Percentiles rank a stretch among this genome's conserved stretches.
Conservation (phyloP, 2,888 invertebrate genomes). For the Sminthurinus aureus region DNA sequence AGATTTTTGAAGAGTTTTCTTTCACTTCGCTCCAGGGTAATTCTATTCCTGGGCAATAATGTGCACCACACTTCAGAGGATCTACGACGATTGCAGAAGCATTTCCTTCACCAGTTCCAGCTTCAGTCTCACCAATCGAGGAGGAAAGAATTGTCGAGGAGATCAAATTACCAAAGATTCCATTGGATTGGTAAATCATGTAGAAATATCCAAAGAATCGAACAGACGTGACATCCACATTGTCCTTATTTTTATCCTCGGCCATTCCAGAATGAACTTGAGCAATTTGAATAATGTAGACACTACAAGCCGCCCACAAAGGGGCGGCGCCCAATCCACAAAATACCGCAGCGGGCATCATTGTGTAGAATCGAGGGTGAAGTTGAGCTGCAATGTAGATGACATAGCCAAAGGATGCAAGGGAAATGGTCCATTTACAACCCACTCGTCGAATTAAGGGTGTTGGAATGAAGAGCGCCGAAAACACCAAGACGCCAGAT, state of each 20-base stretch:
- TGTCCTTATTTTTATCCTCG: conserved; percentile 81
- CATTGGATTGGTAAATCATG: conserved; percentile 90
- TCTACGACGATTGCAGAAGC: conserved; percentile 4
- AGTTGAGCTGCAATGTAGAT: conserved; percentile 95
- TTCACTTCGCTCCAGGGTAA: conserved; percentile 49
- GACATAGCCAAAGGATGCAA: conserved; percentile 91
- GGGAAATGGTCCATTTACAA: conserved; percentile 94
- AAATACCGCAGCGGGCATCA: conserved; percentile 88
- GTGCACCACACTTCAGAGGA: conserved; percentile 73
- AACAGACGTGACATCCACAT: conserved; percentile 92
- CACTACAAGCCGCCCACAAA: conserved; percentile 96
- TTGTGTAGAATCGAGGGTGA: conserved; percentile 85
- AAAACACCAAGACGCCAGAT: conserved; percentile 90
- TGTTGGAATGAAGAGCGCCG: conserved; percentile 89
- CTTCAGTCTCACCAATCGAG: conserved; percentile 66
- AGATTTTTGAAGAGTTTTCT: conserved; percentile 77
- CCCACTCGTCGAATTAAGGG: conserved; percentile 91
- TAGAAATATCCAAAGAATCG: conserved; percentile 99
- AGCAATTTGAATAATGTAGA: conserved; percentile 89
- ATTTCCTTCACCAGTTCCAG: not conserved
- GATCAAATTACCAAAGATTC: conserved; percentile 92
- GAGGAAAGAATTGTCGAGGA: conserved; percentile 85
- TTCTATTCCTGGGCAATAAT: conserved; percentile 70
- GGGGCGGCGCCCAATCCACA: conserved; percentile 95
- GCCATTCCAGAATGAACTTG: conserved; percentile 88